phyloP scores from a whole-genome alignment of 2,888 invertebrate species.

The Coleophora flavipennella region DNA sequence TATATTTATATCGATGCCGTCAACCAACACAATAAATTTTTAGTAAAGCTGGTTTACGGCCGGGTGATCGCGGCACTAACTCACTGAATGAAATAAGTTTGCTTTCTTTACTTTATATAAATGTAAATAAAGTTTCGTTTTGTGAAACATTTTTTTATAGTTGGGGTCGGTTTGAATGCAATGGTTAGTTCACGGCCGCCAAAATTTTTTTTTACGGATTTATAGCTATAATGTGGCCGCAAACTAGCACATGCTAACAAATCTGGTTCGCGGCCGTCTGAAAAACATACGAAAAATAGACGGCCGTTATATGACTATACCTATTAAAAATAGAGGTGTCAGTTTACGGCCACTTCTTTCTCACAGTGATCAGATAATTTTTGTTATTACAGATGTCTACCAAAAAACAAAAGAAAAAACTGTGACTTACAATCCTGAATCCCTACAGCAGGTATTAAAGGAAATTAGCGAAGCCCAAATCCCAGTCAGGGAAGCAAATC shows the following conservation, averaged over 20 bases:
- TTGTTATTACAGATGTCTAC: constrained; percentile 2
- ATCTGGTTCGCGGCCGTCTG: constrained; percentile 5
- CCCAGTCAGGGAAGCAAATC: constrained; percentile 1
- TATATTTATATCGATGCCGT: no score
- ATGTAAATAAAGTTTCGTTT: constrained; percentile 8
- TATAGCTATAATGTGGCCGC: constrained; percentile 5
- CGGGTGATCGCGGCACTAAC: constrained; percentile 8
- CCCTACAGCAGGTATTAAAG: not conserved
- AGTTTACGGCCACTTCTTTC: constrained; percentile 7
- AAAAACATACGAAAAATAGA: constrained; percentile 6
- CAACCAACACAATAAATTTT: constrained; percentile 8
- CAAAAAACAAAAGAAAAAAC: not conserved
- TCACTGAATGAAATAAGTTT: constrained; percentile 9
- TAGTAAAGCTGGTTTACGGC: constrained; percentile 9
- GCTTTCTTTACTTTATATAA: constrained; percentile 6
- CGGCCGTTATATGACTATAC: constrained; percentile 8
- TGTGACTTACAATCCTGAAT: not conserved
- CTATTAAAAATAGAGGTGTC: constrained; percentile 5
- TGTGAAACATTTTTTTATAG: constrained; percentile 7
- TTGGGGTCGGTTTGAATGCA: constrained; percentile 6
- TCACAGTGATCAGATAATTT: constrained; percentile 4
- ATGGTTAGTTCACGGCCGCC: constrained; percentile 9
- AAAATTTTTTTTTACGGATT: constrained; percentile 8
- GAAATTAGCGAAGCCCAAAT: not conserved
- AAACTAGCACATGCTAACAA: constrained; percentile 4